Evolutionary conservation across 2,113 vertebrate species (phyloP).

Genomic region (Regulus satrapa): DNA sequence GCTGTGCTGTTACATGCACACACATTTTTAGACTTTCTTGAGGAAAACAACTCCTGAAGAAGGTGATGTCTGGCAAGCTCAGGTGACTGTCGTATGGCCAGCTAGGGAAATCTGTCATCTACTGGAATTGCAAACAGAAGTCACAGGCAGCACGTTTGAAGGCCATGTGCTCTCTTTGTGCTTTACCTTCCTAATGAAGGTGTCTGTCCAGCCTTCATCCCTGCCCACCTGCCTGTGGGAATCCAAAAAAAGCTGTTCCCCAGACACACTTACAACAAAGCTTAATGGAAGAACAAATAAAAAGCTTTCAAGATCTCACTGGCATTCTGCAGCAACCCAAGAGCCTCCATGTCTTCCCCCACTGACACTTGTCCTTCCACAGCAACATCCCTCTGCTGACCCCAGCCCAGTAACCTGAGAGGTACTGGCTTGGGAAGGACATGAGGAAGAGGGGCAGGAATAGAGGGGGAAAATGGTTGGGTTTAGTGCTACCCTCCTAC

Average conservation of each 20-base stretch:
- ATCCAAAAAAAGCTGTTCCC: neutral
- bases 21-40: neutral
- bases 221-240: neutral
- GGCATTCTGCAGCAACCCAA: neutral
- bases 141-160: neutral
- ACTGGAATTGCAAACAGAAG: neutral
- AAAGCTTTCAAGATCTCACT: neutral
- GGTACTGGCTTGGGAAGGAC: neutral
- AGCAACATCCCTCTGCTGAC: neutral
- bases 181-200: neutral
- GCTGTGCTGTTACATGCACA: neutral
- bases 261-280: neutral
- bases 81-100: neutral
- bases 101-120: neutral
- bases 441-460: accelerated
- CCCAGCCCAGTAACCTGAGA: neutral
- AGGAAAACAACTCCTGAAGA: neutral
- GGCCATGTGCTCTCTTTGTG: accelerated
- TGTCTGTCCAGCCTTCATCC: neutral
- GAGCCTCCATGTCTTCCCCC: neutral
- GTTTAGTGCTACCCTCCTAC: neutral
- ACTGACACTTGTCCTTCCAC: accelerated
- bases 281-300: neutral
- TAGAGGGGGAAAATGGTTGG: neutral
- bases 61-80: neutral